Evolutionary conservation across 2,888 invertebrate genomes (phyloP).

Genomic region (Punctoribates punctum): DNA sequence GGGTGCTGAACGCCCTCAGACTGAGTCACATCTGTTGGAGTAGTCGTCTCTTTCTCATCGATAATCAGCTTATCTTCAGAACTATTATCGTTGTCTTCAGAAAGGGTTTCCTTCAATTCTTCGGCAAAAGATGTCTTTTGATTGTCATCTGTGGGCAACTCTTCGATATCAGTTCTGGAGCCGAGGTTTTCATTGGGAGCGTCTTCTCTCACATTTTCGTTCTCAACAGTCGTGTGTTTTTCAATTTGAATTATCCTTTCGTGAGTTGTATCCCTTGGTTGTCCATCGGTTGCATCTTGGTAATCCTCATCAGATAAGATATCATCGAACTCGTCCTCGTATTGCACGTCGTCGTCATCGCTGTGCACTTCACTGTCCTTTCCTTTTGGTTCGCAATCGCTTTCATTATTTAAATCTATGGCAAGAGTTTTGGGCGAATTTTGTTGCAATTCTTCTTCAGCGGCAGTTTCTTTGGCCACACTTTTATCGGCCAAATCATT

Average conservation of each 20-base stretch:
- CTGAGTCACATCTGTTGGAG: neutral
- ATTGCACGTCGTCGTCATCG: neutral
- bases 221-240: too few species aligned
- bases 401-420: neutral
- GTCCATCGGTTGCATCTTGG: too few species aligned
- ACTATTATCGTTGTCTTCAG: neutral
- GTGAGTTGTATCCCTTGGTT: neutral
- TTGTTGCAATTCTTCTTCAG: too few species aligned
- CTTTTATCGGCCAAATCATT: too few species aligned
- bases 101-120: neutral
- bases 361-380: neutral
- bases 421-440: too few species aligned
- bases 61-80: neutral
- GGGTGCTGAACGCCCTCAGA: slow-evolving; percentile 7
- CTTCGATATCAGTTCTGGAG: too few species aligned
- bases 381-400: neutral
- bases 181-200: too few species aligned
- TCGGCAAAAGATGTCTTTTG: too few species aligned
- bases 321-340: neutral
- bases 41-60: neutral
- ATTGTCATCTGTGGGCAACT: too few species aligned
- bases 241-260: too few species aligned
- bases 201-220: too few species aligned
- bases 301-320: neutral
- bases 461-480: too few species aligned